Base-by-base conservation (phyloP, 1,140 invertebrate species). In the Papilio polytes region DNA sequence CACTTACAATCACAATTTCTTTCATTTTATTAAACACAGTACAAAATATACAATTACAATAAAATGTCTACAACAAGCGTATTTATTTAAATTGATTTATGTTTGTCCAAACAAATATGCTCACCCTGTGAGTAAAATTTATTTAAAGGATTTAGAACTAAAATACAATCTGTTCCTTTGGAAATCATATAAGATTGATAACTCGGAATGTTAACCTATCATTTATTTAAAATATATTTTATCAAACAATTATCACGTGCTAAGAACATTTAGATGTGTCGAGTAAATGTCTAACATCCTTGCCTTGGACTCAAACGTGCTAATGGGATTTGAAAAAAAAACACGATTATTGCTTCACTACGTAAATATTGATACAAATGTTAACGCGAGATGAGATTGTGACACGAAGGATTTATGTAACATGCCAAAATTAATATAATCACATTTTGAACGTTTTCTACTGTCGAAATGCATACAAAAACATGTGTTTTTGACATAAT, bases 311-410 rank as follows among this genome's bases (percentile, higher is more conserved):
- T 4, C 8, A n/a, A 18, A 56, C 53, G 8, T 56, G 53, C 18
- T 56, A 56, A 56, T 56, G 53, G 53, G 53, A 56, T 56, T n/a
- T 56, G n/a, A 26, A 4, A 56, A 56, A 48, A n/a, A 56, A 56
- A n/a, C 53, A 56, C 53, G 8, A 56, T 56, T n/a, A 56, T 56
- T 53, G 18, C 51, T 56, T 56, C 6, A n/a, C 18, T 20, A n/a
- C 15, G 3, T 56, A 56, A 56, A 56, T n/a, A 56, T 56, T 56
- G 53, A n/a, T 56, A 56, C 18, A n/a, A 56, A n/a, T 56, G 53
- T 56, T 56, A 7, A n/a, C 8, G 53, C 53, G 3, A 15, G 48
- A 7, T 7, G 18, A 51, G 18, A 56, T 56, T 56, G 4, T n/a
- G 4, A 53, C 8, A 56, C 53, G 18, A 56, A 56, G 15, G 31